phyloP scores from a whole-genome alignment of 2,113 vertebrate species.

The Noctilio leporinus region DNA sequence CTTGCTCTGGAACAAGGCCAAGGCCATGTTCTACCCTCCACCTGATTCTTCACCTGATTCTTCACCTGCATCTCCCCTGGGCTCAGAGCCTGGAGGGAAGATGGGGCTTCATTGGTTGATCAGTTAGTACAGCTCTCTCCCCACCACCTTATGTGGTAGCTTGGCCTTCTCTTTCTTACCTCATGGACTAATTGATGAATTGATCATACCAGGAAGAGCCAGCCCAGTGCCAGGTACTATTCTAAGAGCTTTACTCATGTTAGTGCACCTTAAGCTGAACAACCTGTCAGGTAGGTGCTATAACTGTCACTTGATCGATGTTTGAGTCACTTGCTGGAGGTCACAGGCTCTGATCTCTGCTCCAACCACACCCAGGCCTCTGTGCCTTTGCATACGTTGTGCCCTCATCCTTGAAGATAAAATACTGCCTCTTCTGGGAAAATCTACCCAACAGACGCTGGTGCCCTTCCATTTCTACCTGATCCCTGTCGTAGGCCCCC shows the following conservation, averaged over 20 bases:
- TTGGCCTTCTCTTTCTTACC: not conserved
- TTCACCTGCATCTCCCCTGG: rapidly evolving
- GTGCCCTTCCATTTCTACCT: not conserved
- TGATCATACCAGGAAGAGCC: not conserved
- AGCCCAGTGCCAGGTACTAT: rapidly evolving
- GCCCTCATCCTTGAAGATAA: not conserved
- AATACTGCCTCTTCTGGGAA: not conserved
- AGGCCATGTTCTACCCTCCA: not conserved
- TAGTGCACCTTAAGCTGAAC: rapidly evolving
- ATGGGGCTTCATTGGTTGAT: not conserved
- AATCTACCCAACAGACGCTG: not conserved
- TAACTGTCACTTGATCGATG: not conserved
- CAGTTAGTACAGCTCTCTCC: not conserved
- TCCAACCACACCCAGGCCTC: not conserved
- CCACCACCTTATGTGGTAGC: not conserved
- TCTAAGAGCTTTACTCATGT: not conserved
- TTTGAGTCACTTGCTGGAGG: not conserved
- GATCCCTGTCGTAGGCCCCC: not conserved
- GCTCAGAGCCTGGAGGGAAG: not conserved
- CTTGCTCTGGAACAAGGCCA: not conserved
- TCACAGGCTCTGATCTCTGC: not conserved
- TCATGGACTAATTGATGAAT: too few species aligned
- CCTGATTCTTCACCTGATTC: not conserved
- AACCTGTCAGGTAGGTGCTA: not conserved
- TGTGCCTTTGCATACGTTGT: not conserved